Base-by-base conservation (phyloP, 2,888 invertebrate genomes). In the Ypsolopha sequella region DNA sequence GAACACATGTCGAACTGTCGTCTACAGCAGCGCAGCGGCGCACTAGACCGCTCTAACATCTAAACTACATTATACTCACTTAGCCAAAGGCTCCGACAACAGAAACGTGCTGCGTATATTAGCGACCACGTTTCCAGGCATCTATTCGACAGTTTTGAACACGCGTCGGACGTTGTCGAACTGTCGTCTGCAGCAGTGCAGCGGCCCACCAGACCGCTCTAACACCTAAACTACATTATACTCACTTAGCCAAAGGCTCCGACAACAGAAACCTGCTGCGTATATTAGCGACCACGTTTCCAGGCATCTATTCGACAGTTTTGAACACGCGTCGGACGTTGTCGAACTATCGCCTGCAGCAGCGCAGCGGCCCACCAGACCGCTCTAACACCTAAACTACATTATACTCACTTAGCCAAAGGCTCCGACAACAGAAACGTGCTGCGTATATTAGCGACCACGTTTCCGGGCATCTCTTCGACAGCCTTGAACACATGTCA, bases 131-230 rank as follows among this genome's bases (percentile, higher is more conserved):
- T 93, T 93, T 0, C 97, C 97, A 0, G 94, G 93, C 84, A 96
- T 88, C 68, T 98, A 98, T 73, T 98, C 98, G 0, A 98, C 96
- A 0, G 91, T 89, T 72, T 97, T 97, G 71, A 95, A 97, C 45
- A 98, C 93, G 51, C 96, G 87, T 58, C 97, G 96, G 0, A 97
- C 93, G 73, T 98, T 98, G 77, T 98, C 98, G 80, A 97, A 98
- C 84, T 98, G 95, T 0, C 96, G 89, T 9, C 95, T 91, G 62
- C 80, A 90, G 66, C 76, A 82, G 1, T 87, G 73, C 0, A 86
- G 61, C 1, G 86, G 86, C 0, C 85, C 85, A 0, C 84, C 80
- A 0, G 84, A 81, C 41, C 88, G 61, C 62, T 91, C 65, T 0
- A 86, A 70, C 10, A n/a, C n/a, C n/a, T n/a, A n/a, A n/a, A n/a